Percentiles rank a stretch among this genome's conserved stretches.
Conservation (phyloP, 2,797 vertebrate species). For the Sebastes kiyomatsui region DNA sequence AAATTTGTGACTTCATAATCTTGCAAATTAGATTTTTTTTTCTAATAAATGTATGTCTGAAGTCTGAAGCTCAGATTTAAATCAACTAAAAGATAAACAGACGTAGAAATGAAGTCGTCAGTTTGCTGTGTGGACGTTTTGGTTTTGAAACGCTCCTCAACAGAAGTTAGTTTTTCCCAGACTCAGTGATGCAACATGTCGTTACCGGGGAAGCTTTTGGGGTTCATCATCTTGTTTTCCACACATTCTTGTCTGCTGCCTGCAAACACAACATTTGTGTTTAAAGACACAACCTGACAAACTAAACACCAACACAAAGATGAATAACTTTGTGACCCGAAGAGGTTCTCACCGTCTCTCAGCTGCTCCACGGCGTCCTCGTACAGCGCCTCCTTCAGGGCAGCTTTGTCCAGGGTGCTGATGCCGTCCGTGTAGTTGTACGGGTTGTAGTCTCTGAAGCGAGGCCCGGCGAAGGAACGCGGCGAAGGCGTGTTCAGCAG, state of each 20-base stretch:
- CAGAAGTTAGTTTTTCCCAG: too few species aligned
- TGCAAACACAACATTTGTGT: slow-evolving; percentile 18
- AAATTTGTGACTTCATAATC: too few species aligned
- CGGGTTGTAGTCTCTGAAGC: slow-evolving; percentile 90
- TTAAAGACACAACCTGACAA: neutral
- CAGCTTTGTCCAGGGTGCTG: slow-evolving; percentile 86
- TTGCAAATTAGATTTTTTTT: too few species aligned
- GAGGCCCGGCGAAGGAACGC: slow-evolving; percentile 87
- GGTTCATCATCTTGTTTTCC: slow-evolving; percentile 79
- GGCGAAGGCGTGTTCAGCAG: slow-evolving; percentile 93
- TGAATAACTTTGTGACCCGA: neutral
- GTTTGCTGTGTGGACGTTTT: too few species aligned
- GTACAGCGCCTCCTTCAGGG: slow-evolving; percentile 88
- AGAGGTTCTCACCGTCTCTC: slow-evolving; percentile 82
- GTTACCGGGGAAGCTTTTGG: slow-evolving; percentile 76
- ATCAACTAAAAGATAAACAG: too few species aligned
- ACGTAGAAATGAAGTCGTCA: too few species aligned
- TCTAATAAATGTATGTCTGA: too few species aligned
- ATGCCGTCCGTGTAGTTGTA: slow-evolving; percentile 90
- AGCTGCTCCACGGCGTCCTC: slow-evolving; percentile 90
- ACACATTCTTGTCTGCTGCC: slow-evolving; percentile 72
- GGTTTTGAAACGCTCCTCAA: too few species aligned
- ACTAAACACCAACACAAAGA: neutral
- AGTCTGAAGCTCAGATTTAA: too few species aligned
- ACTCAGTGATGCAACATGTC: too few species aligned